Evolutionary conservation across 2,797 vertebrate genomes (phyloP).

Genomic region (Scomberomorus guttatus): DNA sequence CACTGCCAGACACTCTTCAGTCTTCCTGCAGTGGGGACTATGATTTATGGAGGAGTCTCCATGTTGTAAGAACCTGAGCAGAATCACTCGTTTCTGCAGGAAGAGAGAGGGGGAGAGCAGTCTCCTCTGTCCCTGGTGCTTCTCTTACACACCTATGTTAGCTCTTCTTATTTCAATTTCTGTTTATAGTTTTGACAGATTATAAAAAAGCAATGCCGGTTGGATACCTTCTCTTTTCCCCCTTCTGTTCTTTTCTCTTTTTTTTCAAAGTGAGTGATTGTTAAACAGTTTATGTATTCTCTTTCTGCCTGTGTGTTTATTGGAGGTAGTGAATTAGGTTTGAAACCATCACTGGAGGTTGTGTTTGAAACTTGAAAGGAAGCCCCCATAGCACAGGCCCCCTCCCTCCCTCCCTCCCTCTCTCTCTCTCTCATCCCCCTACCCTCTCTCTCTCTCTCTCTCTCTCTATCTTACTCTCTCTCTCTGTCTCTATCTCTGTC

Average conservation of each 20-base stretch:
- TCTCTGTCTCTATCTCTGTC: constrained; percentile 36
- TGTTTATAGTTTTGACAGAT: constrained; percentile 84
- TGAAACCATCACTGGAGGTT: constrained; percentile 86
- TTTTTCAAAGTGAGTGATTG: constrained; percentile 84
- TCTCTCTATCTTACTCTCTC: constrained; percentile 32
- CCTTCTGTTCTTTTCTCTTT: constrained; percentile 62
- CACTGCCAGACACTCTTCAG: constrained; percentile 71
- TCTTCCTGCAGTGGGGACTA: constrained; percentile 70
- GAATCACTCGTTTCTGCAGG: constrained; percentile 75
- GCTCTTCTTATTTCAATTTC: constrained; percentile 84
- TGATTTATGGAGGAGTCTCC: constrained; percentile 82
- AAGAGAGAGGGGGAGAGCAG: constrained; percentile 60
- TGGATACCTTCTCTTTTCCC: constrained; percentile 63
- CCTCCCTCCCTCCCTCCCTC: constrained; percentile 43
- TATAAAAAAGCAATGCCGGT: constrained; percentile 77
- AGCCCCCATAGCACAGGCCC: constrained; percentile 68
- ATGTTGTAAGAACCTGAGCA: constrained; percentile 78
- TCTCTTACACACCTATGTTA: constrained; percentile 76
- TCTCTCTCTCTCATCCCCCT: constrained; percentile 7
- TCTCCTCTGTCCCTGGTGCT: constrained; percentile 75
- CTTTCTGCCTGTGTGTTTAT: constrained; percentile 86
- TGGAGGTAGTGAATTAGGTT: constrained; percentile 86
- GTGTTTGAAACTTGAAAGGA: constrained; percentile 88
- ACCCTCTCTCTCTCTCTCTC: constrained; percentile 43
- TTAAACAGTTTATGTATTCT: constrained; percentile 88